phyloP scores from a whole-genome alignment of 2,888 invertebrate species.

The Entomobrya proxima region DNA sequence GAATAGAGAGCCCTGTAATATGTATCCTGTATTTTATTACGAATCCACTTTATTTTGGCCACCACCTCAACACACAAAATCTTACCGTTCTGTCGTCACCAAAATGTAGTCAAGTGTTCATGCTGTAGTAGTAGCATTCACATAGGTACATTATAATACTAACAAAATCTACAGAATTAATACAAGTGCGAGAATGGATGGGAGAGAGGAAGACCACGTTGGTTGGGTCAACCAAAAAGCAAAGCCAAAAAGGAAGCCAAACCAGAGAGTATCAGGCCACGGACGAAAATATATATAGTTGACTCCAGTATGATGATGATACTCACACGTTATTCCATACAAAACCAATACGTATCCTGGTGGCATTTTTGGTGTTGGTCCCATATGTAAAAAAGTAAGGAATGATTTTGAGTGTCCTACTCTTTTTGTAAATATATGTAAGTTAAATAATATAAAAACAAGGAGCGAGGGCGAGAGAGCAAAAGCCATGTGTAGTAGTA shows the following conservation, averaged over 20 bases:
- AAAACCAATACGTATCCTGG: neutral
- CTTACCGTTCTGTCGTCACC: slow-evolving; percentile 22
- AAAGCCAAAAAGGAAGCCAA: slow-evolving; percentile 50
- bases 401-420: neutral
- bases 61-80: slow-evolving; percentile 35
- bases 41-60: slow-evolving; percentile 19
- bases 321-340: neutral
- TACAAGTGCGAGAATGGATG: neutral
- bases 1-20: neutral
- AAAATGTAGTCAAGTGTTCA: slow-evolving; percentile 1
- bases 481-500: slow-evolving; percentile 39
- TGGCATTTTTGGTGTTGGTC: neutral
- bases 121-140: neutral
- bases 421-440: neutral
- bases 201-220: slow-evolving; percentile 37
- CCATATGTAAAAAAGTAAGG: slow-evolving; percentile 33
- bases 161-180: too few species aligned
- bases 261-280: slow-evolving; percentile 9
- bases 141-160: too few species aligned
- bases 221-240: slow-evolving; percentile 53
- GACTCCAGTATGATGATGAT: neutral
- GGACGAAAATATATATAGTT: neutral
- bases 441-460: neutral
- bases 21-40: neutral
- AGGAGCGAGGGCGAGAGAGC: slow-evolving; percentile 1